Conservation (phyloP, 2,888 invertebrate genomes). For the Andrena haemorrhoa region DNA sequence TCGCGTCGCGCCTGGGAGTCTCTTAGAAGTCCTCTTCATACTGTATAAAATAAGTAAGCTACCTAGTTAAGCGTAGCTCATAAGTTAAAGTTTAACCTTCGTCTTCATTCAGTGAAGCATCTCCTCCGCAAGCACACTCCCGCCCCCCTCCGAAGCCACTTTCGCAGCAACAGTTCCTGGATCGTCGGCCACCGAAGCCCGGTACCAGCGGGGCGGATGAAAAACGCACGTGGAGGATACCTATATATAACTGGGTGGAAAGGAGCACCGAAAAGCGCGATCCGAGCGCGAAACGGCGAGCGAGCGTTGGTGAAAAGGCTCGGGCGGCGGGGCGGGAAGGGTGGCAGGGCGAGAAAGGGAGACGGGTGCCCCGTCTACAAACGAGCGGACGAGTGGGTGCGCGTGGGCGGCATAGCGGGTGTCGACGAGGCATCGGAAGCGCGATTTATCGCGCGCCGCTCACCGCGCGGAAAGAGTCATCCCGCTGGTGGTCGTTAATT, state of each 20-base stretch:
- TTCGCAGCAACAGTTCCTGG: neutral
- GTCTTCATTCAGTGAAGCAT: too few species aligned
- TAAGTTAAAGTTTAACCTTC: too few species aligned
- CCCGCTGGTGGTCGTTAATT: slow-evolving; percentile 72
- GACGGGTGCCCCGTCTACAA: slow-evolving; percentile 2
- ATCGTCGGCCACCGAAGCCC: neutral
- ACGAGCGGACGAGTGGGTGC: slow-evolving; percentile 16
- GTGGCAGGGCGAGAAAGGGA: neutral
- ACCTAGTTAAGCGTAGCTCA: too few species aligned
- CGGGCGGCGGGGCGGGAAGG: neutral
- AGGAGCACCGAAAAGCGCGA: slow-evolving; percentile 5
- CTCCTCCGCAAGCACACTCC: too few species aligned
- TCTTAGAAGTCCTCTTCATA: too few species aligned
- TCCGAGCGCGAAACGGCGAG: neutral
- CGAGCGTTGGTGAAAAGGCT: neutral
- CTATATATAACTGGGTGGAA: slow-evolving; percentile 16
- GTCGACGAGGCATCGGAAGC: slow-evolving; percentile 64
- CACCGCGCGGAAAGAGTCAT: slow-evolving; percentile 67
- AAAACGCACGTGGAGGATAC: slow-evolving; percentile 17
- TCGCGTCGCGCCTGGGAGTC: too few species aligned
- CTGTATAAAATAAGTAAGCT: too few species aligned
- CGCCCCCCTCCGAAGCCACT: neutral
- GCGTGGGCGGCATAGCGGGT: slow-evolving; percentile 62
- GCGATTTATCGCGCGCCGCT: slow-evolving; percentile 67
- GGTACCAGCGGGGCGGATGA: neutral